Base-by-base conservation (phyloP, 2,113 vertebrate species). In the Choloepus hoffmanni region DNA sequence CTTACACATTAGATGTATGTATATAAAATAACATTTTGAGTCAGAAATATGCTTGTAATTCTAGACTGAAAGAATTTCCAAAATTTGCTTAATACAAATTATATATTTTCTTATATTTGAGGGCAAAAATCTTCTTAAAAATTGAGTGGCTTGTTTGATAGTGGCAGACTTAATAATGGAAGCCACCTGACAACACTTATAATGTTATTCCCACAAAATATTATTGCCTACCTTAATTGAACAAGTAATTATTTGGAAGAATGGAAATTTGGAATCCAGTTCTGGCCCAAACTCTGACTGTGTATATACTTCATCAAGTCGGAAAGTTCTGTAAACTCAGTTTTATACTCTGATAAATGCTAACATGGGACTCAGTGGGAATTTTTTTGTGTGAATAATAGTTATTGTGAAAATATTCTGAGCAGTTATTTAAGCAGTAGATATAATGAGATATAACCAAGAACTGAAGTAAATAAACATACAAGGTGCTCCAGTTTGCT, bases 241-340 rank as follows among this genome's bases (percentile, higher is more conserved):
- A 79, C 33, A 92, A 95, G 43, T 45, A 18, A 79, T 73, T 89
- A 50, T 2, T 92, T 68, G 26, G 65, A 96, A 90, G n/a, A 88
- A 36, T 65, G 13, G 10, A 9, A 87, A 93, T 93, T 83, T 95
- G 26, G 36, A 93, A 63, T 45, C 33, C 63, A 88, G 18, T 76
- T 90, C 30, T 55, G 36, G 1, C 30, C 92, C 2, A 70, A 63
- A 62, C 36, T 77, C 21, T 18, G 1, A 92, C 23, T 60, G 7
- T 33, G 1, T 87, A 92, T 11, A 92, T 11, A 92, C 88, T 92
- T 96, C 43, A 72, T 2, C 12, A 93, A 43, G 30, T 89, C 58
- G 58, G 50, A 92, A 62, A 65, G 55, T 36, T 55, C 73, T 85
- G 9, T 85, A 2, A 83, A 45, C 3, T 67, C 1, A 79, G 70